phyloP scores from a whole-genome alignment of 2,113 vertebrate species.

The Hemiprocne comata region DNA sequence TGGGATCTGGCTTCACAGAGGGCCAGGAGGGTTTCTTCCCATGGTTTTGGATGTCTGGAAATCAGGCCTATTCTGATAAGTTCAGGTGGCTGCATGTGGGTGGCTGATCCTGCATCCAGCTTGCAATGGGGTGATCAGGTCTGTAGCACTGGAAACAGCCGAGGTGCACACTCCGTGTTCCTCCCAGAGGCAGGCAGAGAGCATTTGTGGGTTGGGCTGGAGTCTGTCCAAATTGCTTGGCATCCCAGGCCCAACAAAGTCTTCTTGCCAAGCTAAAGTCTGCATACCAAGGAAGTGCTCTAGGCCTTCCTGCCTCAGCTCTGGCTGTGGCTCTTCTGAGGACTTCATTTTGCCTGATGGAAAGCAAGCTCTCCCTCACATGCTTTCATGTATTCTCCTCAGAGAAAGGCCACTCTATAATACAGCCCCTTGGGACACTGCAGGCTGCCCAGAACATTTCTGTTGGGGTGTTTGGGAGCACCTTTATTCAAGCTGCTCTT shows the following conservation, averaged over 20 bases:
- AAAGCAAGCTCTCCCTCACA: not conserved
- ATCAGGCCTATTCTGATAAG: not conserved
- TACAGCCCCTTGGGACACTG: not conserved
- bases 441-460: not conserved
- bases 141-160: fast-evolving
- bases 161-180: not conserved
- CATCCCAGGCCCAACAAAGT: not conserved
- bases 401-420: not conserved
- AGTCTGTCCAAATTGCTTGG: not conserved
- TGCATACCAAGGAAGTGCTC: conserved; percentile 4
- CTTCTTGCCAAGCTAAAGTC: conserved; percentile 30
- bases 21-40: not conserved
- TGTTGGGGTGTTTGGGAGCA: not conserved
- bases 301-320: not conserved
- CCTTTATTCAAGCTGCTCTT: not conserved
- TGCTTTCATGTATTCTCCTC: not conserved
- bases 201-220: not conserved
- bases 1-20: not conserved
- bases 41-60: not conserved
- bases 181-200: not conserved
- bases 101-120: not conserved
- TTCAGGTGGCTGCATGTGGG: not conserved
- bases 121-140: not conserved
- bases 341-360: not conserved
- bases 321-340: not conserved